These are phyloP conservation scores for Melanostoma mellinum DNA, from an alignment of 2,888 invertebrate species.

Conservation along the genomic window DNA sequence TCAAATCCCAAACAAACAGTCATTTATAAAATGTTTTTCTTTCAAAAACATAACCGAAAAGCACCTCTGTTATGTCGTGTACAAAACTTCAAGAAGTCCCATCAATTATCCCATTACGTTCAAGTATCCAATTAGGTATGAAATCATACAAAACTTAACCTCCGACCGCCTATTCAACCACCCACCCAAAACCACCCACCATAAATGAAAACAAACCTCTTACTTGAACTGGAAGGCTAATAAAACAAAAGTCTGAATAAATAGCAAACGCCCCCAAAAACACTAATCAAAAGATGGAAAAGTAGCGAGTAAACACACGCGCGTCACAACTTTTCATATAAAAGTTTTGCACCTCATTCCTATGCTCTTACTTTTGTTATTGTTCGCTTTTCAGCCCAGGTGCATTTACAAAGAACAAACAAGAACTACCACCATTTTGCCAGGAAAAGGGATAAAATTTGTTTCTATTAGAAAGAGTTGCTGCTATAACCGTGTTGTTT, in stretches of 20 bases:
- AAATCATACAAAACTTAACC: slow-evolving; percentile 46
- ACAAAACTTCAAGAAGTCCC: slow-evolving; percentile 34
- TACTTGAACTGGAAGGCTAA: not conserved
- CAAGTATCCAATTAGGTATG: slow-evolving; percentile 63
- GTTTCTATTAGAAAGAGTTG: slow-evolving; percentile 45
- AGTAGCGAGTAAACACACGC: slow-evolving; percentile 45
- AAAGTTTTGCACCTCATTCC: slow-evolving; percentile 59
- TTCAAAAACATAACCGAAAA: slow-evolving; percentile 4
- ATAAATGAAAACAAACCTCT: not conserved
- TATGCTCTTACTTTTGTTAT: slow-evolving; percentile 18
- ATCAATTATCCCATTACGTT: slow-evolving; percentile 67
- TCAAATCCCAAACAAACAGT: slow-evolving; percentile 29
- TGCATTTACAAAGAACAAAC: slow-evolving; percentile 5
- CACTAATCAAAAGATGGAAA: slow-evolving; percentile 39
- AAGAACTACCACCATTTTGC: not conserved
- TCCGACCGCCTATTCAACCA: not conserved
- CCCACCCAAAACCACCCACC: not conserved
- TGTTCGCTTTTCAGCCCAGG: slow-evolving; percentile 10
- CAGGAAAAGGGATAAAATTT: slow-evolving; percentile 48
- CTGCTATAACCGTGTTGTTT: slow-evolving; percentile 1
- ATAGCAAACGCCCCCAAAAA: slow-evolving; percentile 43
- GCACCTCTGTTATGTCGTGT: slow-evolving; percentile 1
- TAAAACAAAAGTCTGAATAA: slow-evolving; percentile 37
- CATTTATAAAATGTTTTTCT: slow-evolving; percentile 21
- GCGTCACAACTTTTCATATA: slow-evolving; percentile 61